phyloP scores from a whole-genome alignment of 2,888 invertebrate species.

The Luperina nickerlii region DNA sequence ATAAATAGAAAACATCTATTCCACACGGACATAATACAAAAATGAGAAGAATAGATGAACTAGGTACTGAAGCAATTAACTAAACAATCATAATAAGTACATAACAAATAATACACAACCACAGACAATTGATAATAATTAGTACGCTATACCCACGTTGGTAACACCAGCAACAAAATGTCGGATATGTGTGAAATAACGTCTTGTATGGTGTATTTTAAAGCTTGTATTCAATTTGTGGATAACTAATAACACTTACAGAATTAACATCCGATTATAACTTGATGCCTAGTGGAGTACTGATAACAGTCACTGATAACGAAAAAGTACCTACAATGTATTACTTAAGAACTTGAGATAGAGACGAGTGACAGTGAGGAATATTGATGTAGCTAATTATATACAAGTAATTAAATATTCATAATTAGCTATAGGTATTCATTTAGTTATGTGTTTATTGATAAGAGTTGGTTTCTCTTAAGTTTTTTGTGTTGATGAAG shows the following conservation, averaged over 20 bases:
- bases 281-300: conserved; percentile 16
- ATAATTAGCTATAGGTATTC: conserved; percentile 30
- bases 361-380: conserved; percentile 42
- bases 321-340: conserved; percentile 43
- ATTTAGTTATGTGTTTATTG: conserved; percentile 37
- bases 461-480: conserved; percentile 25
- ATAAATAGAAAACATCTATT: neutral
- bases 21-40: neutral
- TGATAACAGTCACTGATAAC: conserved; percentile 36
- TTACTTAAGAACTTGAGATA: conserved; percentile 27
- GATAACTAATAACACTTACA: conserved; percentile 18
- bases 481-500: conserved; percentile 3
- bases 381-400: conserved; percentile 49
- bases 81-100: conserved; percentile 7
- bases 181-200: neutral
- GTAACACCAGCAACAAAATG: neutral
- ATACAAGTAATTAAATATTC: conserved; percentile 49
- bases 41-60: conserved; percentile 5
- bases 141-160: neutral
- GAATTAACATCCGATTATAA: conserved; percentile 29
- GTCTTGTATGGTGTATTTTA: conserved; percentile 15
- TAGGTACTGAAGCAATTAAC: conserved; percentile 1
- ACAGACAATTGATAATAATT: neutral
- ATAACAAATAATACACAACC: neutral
- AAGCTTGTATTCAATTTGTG: conserved; percentile 34